A percentile compares a stretch with the other conserved stretches of the same genome.
Evolutionary conservation across 1,140 invertebrate genomes (phyloP).

Genomic region (Diabrotica undecimpunctata): DNA sequence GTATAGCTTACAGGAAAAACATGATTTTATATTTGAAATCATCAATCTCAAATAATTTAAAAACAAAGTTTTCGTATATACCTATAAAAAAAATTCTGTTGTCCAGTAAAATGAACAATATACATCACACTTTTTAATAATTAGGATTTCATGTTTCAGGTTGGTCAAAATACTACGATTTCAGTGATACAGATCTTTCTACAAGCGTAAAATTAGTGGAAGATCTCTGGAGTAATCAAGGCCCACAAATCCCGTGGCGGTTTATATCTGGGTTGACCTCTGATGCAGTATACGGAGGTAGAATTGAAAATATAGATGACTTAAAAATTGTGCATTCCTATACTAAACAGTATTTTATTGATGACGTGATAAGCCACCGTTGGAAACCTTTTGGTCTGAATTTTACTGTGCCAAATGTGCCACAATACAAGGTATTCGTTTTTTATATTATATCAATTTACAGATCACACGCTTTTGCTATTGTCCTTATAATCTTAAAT

Average conservation of each 20-base stretch:
- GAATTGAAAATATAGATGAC: conserved; percentile 81
- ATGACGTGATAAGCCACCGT: conserved; percentile 56
- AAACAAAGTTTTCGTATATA: too few species aligned
- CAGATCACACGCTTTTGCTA: not conserved
- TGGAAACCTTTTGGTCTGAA: conserved; percentile 55
- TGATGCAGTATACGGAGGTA: conserved; percentile 82
- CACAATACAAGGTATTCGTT: conserved; percentile 29
- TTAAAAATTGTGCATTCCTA: conserved; percentile 70
- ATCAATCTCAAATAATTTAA: too few species aligned
- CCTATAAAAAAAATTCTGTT: too few species aligned
- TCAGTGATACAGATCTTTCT: conserved; percentile 78
- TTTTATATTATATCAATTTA: not conserved
- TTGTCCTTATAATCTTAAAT: not conserved
- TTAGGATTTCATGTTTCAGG: conserved; percentile 46
- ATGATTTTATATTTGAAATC: too few species aligned
- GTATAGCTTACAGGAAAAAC: too few species aligned
- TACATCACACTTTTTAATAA: too few species aligned
- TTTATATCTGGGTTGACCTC: conserved; percentile 77
- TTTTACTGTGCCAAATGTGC: conserved; percentile 52
- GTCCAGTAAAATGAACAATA: too few species aligned
- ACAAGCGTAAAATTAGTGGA: conserved; percentile 72
- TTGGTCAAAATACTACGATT: conserved; percentile 89
- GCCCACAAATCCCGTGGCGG: conserved; percentile 62
- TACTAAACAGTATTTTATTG: conserved; percentile 68
- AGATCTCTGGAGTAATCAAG: conserved; percentile 52